Conservation (phyloP, 2,888 invertebrate species). For the Cynaeus angustus region DNA sequence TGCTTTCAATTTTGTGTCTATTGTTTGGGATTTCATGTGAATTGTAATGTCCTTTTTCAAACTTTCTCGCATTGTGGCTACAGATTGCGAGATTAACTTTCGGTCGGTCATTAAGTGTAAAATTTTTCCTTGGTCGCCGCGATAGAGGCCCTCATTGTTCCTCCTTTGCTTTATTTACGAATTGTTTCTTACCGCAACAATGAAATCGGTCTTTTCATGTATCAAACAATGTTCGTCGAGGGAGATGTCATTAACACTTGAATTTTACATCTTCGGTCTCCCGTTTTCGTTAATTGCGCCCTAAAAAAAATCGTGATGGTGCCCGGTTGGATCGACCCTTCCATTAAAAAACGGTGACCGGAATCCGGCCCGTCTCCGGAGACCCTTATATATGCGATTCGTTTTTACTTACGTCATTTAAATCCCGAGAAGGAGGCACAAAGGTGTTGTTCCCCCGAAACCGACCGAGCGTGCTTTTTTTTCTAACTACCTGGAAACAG, state of each 20-base stretch:
- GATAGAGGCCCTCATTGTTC: conserved; percentile 20
- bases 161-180: conserved; percentile 32
- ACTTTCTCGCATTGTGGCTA: conserved; percentile 47
- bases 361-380: conserved; percentile 39
- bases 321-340: conserved; percentile 25
- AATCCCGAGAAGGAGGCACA: conserved; percentile 32
- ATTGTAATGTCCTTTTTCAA: conserved; percentile 48
- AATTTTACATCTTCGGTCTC: conserved; percentile 8
- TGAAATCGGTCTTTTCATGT: conserved; percentile 33
- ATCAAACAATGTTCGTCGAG: conserved; percentile 24
- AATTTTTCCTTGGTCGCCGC: conserved; percentile 14
- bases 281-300: conserved; percentile 30
- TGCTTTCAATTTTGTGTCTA: conserved; percentile 45
- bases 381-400: conserved; percentile 35
- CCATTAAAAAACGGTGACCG: conserved; percentile 42
- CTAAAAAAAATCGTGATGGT: conserved; percentile 38
- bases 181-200: conserved; percentile 25
- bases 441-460: conserved; percentile 23
- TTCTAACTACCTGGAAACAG: conserved; percentile 20
- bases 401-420: conserved; percentile 38
- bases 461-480: conserved; percentile 17
- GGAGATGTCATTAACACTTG: conserved; percentile 31
- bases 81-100: conserved; percentile 46
- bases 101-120: conserved; percentile 30
- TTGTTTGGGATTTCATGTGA: conserved; percentile 48